Evolutionary conservation across 2,113 vertebrate species (phyloP), one percentile per base, ranked within the genome.

Genomic region (Otolemur garnettii): DNA sequence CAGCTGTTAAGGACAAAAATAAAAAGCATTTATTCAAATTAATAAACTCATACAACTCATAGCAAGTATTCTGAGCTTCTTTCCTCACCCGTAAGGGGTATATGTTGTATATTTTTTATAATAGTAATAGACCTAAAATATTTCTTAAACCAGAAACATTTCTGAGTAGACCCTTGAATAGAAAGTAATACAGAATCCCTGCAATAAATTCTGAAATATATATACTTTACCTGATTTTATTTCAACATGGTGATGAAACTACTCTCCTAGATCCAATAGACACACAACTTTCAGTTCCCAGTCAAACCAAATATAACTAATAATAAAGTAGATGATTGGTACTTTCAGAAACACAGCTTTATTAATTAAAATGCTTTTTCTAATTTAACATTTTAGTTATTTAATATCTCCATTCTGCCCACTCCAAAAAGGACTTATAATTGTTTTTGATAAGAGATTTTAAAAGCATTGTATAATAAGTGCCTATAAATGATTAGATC

Each of bases 261-360:
- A 50, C 50, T 81, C 87, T 88, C 85, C 35, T 55, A 53, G 2
- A 17, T 74, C 72, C 93, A 75, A 92, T 50, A 50, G 22, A 11
- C 59, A 84, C 50, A 62, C 2, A 79, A 4, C 17, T 90, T 72
- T 15, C 15, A 87, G 24, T 90, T 95, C 62, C 57, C 21, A 85
- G 26, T 62, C n/a, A n/a, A 60, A 84, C 64, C 79, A 87, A 93
- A 71, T 78, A 6, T 38, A 62, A 77, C 8, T 62, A 80, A 80
- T 24, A 90, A 81, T 62, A 55, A 87, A 57, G 19, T 45, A 78
- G 5, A 68, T 78, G 60, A 55, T 87, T 82, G 33, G 17, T 71
- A 57, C 50, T 69, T 95, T 82, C 30, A 82, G 42, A 97, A 95
- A 82, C 57, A 90, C 12, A 24, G 3, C 10, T 75, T 94, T 81